A percentile compares a stretch with the other conserved stretches of the same genome.
These are phyloP conservation scores for Apantesis nais DNA, from an alignment of 2,888 invertebrate species.

Conservation along the genomic window DNA sequence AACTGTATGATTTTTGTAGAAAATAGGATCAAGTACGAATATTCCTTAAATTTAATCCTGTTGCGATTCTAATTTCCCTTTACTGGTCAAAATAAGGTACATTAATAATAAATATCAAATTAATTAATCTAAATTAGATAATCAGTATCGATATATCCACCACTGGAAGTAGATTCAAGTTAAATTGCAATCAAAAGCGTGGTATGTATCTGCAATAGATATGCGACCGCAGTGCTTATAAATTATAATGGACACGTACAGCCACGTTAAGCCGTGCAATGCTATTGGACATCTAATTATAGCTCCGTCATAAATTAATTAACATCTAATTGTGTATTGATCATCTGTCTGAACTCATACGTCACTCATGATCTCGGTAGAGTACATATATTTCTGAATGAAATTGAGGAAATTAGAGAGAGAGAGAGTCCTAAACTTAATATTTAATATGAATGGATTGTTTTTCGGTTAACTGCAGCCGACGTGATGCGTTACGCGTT, in stretches of 20 bases:
- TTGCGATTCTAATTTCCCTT: neutral
- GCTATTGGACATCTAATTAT: conserved; percentile 72
- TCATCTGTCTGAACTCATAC: conserved; percentile 54
- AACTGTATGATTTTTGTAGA: neutral
- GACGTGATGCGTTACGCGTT: neutral
- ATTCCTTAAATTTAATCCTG: neutral
- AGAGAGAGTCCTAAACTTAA: neutral
- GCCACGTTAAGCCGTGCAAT: conserved; percentile 59
- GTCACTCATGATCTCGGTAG: conserved; percentile 39
- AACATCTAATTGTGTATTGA: conserved; percentile 71
- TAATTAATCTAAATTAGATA: neutral
- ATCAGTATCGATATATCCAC: neutral
- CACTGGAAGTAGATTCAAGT: neutral
- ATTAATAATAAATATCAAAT: too few species aligned
- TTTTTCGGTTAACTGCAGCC: neutral
- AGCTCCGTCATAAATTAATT: conserved; percentile 76
- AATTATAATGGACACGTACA: conserved; percentile 53
- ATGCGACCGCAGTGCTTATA: conserved; percentile 52
- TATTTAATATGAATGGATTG: too few species aligned
- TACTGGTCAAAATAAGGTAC: neutral
- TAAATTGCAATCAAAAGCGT: neutral
- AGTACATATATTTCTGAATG: neutral
- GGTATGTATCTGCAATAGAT: neutral
- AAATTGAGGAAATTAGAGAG: neutral
- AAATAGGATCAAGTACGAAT: neutral